phyloP scores from a whole-genome alignment of 2,888 invertebrate species.

The Homarus gammarus region DNA sequence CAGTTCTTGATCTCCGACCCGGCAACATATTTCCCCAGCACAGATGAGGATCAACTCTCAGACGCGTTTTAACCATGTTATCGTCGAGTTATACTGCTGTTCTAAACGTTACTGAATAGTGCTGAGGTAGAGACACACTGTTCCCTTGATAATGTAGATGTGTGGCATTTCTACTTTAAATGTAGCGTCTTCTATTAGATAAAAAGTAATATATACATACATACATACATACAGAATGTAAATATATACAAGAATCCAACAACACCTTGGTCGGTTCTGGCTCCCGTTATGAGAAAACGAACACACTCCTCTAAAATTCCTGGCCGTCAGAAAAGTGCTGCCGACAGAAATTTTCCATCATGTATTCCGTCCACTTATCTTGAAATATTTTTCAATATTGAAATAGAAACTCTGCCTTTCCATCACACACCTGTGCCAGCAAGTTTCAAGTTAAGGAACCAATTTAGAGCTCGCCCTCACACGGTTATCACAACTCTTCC shows the following conservation, averaged over 20 bases:
- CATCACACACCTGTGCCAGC: slow-evolving; percentile 18
- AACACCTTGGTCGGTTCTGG: not conserved
- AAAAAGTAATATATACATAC: too few relatives aligned
- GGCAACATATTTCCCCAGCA: too few relatives aligned
- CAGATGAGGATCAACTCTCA: too few relatives aligned
- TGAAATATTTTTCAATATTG: slow-evolving; percentile 18
- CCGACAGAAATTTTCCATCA: not conserved
- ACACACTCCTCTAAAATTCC: not conserved
- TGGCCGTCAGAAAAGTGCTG: not conserved
- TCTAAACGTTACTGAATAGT: too few relatives aligned
- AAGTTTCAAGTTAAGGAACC: slow-evolving; percentile 20
- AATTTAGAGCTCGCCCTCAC: not conserved
- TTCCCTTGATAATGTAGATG: too few relatives aligned
- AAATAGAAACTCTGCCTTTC: not conserved
- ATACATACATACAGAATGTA: not conserved
- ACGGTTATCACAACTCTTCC: not conserved
- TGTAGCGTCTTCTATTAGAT: too few relatives aligned
- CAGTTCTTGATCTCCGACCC: too few relatives aligned
- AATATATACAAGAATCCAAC: not conserved
- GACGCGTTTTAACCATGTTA: too few relatives aligned
- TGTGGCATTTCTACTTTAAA: too few relatives aligned
- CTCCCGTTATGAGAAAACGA: not conserved
- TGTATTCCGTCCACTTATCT: slow-evolving; percentile 12
- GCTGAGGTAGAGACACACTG: too few relatives aligned
- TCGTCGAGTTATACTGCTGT: too few relatives aligned